Evolutionary conservation across 2,113 vertebrate genomes (phyloP), one percentile per base, ranked within the genome.

Genomic region (Ophthalmolycus amberensis): DNA sequence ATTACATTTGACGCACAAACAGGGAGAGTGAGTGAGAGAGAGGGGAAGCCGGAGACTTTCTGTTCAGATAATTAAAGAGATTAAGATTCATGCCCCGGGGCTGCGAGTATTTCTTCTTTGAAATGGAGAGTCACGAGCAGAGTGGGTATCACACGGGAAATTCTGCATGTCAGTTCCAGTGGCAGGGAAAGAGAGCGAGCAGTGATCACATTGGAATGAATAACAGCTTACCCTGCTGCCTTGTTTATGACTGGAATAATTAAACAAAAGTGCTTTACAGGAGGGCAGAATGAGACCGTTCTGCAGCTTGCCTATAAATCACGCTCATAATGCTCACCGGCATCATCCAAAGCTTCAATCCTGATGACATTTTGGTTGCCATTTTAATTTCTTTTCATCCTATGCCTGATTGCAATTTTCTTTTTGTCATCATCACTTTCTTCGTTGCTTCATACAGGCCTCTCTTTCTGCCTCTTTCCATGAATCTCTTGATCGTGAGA

Each of bases 401-500:
- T 58, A 44, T 27, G 85, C 73, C 83, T 83, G 87, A 88, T 90
- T 92, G 85, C 89, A 85, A 82, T 86, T 90, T 90, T 87, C 60
- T 72, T 84, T 86, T 82, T 83, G 85, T 90, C 79, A 71, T 86
- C 84, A 71, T 89, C 81, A 68, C 80, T 87, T 85, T 85, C 72
- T 75, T 68, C 70, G 67, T 77, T 67, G 74, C 81, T 59, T 78
- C 84, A 48, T 81, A 52, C 83, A 50, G 75, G 76, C 84, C 63
- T 74, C 83, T 86, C 72, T 83, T 82, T 71, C 81, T 82, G 79
- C 84, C 78, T 89, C 87, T 84, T 88, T 88, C 90, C 79, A 85
- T 77, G 89, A 91, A 90, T 88, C 75, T 84, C 71, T 88, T 88
- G 93, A 93, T 89, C 90, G 90, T 88, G 85, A 90, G 88, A 91